phyloP scores from a whole-genome alignment of 2,797 vertebrate genomes.

The Gymnoscopelus braueri region DNA sequence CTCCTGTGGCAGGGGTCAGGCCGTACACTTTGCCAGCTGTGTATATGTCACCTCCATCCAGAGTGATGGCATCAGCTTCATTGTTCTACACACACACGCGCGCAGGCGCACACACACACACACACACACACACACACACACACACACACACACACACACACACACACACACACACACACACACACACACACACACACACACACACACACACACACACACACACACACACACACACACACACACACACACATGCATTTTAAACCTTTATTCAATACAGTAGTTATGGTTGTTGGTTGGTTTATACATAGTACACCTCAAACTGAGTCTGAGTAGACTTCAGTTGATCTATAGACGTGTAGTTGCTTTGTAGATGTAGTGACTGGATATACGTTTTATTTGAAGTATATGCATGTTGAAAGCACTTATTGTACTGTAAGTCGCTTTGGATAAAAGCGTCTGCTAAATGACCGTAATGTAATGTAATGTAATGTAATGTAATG shows the following conservation, averaged over 20 bases:
- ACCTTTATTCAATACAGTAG: too few species aligned
- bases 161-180: constrained; percentile 6
- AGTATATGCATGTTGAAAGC: too few species aligned
- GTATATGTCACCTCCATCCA: constrained; percentile 90
- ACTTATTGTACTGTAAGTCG: too few species aligned
- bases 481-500: too few species aligned
- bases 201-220: background rate
- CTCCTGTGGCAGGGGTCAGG: constrained; percentile 89
- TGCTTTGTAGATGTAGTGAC: too few species aligned
- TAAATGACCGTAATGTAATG: too few species aligned
- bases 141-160: constrained; percentile 2
- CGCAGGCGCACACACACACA: constrained; percentile 8
- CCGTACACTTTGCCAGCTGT: constrained; percentile 88
- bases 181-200: constrained; percentile 4
- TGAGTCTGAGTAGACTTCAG: too few species aligned
- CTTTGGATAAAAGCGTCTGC: too few species aligned
- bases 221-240: background rate
- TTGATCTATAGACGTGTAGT: too few species aligned
- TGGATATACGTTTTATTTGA: too few species aligned
- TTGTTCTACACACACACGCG: constrained; percentile 78
- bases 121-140: background rate
- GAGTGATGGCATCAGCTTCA: constrained; percentile 85
- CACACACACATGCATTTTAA: background rate
- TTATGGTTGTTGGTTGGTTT: too few species aligned
- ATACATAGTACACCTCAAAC: too few species aligned